Conservation (phyloP, 53 echinoderm and acorn worm species). For the Crossaster papposus region DNA sequence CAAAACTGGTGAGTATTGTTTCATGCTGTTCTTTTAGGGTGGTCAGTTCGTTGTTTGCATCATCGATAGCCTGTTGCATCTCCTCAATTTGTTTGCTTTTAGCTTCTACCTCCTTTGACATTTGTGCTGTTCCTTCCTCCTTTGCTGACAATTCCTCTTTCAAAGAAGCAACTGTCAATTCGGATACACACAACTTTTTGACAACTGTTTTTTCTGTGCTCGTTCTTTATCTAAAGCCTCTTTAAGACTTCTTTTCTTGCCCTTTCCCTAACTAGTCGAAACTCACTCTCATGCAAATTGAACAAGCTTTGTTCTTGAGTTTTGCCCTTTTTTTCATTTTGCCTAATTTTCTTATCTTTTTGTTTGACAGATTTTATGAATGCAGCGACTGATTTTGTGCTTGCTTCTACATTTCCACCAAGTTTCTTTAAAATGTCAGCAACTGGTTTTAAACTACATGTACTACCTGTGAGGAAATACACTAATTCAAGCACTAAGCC, state of each 20-base stretch:
- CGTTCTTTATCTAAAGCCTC: not conserved
- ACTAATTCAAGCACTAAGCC: too few relatives aligned
- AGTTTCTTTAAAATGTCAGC: too few relatives aligned
- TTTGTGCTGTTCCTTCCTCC: not conserved
- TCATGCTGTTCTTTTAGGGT: too few relatives aligned
- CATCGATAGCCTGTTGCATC: too few relatives aligned
- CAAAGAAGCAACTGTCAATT: not conserved
- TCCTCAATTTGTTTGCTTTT: too few relatives aligned
- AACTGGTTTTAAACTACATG: too few relatives aligned
- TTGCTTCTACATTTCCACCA: too few relatives aligned
- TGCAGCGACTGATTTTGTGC: too few relatives aligned
- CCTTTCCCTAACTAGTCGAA: not conserved
- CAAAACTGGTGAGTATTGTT: too few relatives aligned
- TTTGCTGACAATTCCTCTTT: not conserved
- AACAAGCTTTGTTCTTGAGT: not conserved
- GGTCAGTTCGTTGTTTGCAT: too few relatives aligned
- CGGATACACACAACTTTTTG: not conserved
- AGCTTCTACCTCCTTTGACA: not conserved
- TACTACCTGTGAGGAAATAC: too few relatives aligned
- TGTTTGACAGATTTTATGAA: not conserved
- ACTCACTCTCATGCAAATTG: not conserved
- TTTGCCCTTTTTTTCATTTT: slow-evolving; percentile 2
- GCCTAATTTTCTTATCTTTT: not conserved
- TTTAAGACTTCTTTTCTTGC: too few relatives aligned
- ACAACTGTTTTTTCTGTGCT: not conserved